A percentile compares a stretch with the other conserved stretches of the same genome.
phyloP scores from a whole-genome alignment of 2,113 vertebrate species.

The Odocoileus hemionus region DNA sequence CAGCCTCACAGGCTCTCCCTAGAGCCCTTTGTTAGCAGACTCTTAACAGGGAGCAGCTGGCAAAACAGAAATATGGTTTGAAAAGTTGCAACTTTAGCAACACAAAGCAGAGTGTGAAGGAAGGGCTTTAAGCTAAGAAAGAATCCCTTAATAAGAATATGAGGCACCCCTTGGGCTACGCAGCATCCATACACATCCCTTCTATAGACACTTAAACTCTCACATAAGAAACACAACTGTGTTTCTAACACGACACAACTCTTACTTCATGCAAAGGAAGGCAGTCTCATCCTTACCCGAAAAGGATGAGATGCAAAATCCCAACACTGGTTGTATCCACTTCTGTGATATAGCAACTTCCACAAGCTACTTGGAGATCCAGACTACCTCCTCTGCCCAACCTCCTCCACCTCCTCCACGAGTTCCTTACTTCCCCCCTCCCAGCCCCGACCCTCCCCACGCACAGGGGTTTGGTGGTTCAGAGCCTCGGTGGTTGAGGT shows the following conservation, averaged over 20 bases:
- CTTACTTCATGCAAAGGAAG: neutral
- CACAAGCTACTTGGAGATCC: neutral
- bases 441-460: accelerated
- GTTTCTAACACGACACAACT: neutral
- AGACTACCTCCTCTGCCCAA: neutral
- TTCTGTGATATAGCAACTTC: neutral
- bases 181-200: neutral
- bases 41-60: neutral
- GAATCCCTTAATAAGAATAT: neutral
- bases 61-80: neutral
- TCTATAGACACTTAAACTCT: neutral
- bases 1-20: no score
- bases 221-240: neutral
- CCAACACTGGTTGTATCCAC: neutral
- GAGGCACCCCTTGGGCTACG: neutral
- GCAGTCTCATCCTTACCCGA: neutral
- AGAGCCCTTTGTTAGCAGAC: neutral
- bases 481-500: constrained; percentile 87
- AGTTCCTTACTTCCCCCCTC: neutral
- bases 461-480: constrained; percentile 77
- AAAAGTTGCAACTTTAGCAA: neutral
- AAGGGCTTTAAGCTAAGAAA: neutral
- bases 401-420: neutral
- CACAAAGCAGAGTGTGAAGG: neutral
- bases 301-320: neutral